These are phyloP conservation scores for Centruroides vittatus DNA, from an alignment of 1,140 invertebrate species.

Conservation along the genomic window DNA sequence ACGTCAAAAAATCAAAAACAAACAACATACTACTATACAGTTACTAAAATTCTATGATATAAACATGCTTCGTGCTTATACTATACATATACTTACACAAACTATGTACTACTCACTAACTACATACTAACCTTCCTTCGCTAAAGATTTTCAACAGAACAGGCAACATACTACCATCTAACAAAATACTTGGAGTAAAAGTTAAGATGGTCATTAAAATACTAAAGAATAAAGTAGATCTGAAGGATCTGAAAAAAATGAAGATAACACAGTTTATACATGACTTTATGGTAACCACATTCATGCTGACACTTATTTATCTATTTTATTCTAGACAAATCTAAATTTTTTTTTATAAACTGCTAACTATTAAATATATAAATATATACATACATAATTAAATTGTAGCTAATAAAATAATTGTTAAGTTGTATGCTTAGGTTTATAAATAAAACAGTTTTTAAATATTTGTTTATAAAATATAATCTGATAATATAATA, in stretches of 20 bases:
- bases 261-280: background rate
- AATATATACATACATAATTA: too few relatives aligned
- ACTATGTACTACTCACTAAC: background rate
- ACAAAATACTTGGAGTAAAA: conserved; percentile 3
- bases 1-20: background rate
- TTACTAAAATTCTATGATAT: background rate
- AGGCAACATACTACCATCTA: conserved; percentile 46
- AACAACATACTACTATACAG: background rate
- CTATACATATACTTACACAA: background rate
- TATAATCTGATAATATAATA: too few relatives aligned
- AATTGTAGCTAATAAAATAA: too few relatives aligned
- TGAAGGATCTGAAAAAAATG: conserved; percentile 6
- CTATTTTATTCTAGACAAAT: background rate
- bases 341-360: background rate
- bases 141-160: conserved; percentile 17
- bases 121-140: conserved; percentile 9
- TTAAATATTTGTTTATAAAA: too few relatives aligned
- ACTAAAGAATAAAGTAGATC: conserved; percentile 53
- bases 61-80: background rate
- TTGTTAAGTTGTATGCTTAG: too few relatives aligned
- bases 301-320: conserved; percentile 30
- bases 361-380: too few relatives aligned
- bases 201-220: conserved; percentile 47
- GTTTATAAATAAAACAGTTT: too few relatives aligned
- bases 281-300: conserved; percentile 27